These are phyloP conservation scores for Trachurus trachurus DNA, from an alignment of 2,797 vertebrate species.

Conservation along the genomic window DNA sequence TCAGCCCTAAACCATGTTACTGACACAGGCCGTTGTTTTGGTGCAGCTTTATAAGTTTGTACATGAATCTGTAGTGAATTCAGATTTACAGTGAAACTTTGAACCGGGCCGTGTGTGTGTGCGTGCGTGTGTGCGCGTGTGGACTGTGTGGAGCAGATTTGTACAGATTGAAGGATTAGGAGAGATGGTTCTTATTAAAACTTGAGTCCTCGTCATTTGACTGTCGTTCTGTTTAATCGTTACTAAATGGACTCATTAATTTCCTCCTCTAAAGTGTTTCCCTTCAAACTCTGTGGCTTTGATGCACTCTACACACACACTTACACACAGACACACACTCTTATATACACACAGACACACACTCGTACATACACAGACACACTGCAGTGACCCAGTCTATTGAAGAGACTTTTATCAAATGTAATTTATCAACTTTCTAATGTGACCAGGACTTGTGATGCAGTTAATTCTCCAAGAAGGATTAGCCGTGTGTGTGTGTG, in stretches of 20 bases:
- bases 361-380: constrained; percentile 9
- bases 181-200: constrained; percentile 61
- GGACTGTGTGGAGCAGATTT: constrained; percentile 60
- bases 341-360: neutral
- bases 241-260: constrained; percentile 70
- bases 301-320: constrained; percentile 21
- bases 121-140: neutral
- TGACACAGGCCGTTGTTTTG: neutral
- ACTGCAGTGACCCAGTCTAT: constrained; percentile 44
- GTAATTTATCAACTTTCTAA: constrained; percentile 71
- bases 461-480: constrained; percentile 62
- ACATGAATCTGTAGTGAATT: neutral
- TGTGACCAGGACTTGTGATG: constrained; percentile 56
- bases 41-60: neutral
- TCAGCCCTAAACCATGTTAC: neutral
- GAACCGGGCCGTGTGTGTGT: constrained; percentile 42
- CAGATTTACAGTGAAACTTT: constrained; percentile 39
- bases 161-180: constrained; percentile 69
- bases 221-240: constrained; percentile 70
- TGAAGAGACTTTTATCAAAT: constrained; percentile 65
- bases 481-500: constrained; percentile 37
- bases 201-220: constrained; percentile 53
- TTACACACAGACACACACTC: neutral
- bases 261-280: constrained; percentile 60
- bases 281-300: constrained; percentile 51